Evolutionary conservation across 1,140 invertebrate genomes (phyloP), one percentile per base, ranked within the genome.

Genomic region (Probaryconus sp.): DNA sequence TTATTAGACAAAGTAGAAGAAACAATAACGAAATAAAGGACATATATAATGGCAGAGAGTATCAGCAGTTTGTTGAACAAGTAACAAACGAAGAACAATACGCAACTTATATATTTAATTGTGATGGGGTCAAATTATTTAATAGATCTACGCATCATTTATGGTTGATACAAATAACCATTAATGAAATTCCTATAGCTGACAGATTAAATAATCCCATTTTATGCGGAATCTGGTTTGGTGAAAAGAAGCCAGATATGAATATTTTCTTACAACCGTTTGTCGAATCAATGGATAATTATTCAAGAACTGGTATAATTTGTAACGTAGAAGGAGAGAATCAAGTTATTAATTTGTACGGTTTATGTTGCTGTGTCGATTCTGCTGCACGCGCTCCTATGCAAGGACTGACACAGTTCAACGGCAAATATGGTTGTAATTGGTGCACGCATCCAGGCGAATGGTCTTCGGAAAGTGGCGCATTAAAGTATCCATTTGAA

Each of bases 371-470:
- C 26, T 75, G 71, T 17, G 64, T 58, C 9, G 64, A 75, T 61
- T 53, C 51, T 13, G 24, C 33, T 2, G 64, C 72, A 24, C 13
- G 48, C 3, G 10, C 17, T 33, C 26, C 40, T 11, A 56, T 76
- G 48, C 73, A 71, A 68, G 53, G 73, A 6, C 35, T 67, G 24
- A 45, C 11, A 2, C 47, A 76, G 16, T 70, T 35, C n/a, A 70
- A 70, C 17, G 73, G 55, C 0, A 26, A 51, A n/a, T 72, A 33
- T 35, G 61, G 67, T 0, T 76, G 67, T 17, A 45, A 30, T 10
- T 56, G 51, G 51, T 56, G 51, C 5, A 43, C 6, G 16, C 37
- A 56, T 55, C 31, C 31, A 26, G 48, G 48, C 0, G 33, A 40
- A 42, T 40, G 50, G 50, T 30, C 35, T 42, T 1, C 16, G 20